Conservation (phyloP, 2,113 vertebrate genomes). For the Romanogobio albipinnatus region DNA sequence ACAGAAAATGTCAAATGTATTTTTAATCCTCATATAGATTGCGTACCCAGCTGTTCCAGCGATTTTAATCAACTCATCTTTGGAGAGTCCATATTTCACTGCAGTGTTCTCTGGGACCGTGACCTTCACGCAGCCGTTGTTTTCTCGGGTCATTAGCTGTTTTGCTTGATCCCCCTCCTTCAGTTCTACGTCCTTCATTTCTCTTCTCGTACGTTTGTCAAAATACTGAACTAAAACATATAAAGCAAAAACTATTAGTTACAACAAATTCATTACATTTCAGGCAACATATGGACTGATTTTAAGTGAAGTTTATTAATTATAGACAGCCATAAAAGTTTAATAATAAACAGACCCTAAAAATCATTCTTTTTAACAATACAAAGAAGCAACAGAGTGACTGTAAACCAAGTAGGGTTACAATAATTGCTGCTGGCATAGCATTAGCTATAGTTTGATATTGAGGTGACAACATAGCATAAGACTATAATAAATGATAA, state of each 20-base stretch:
- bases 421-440: background rate
- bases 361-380: background rate
- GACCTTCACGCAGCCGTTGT: conserved; percentile 84
- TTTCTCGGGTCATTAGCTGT: conserved; percentile 82
- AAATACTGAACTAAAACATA: background rate
- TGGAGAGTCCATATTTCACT: conserved; percentile 84
- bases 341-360: background rate
- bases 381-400: background rate
- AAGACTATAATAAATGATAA: background rate
- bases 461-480: background rate
- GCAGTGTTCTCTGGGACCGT: conserved; percentile 68
- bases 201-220: conserved; percentile 63
- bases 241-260: background rate
- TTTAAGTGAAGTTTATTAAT: background rate
- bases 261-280: background rate
- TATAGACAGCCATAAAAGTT: background rate
- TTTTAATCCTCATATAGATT: background rate
- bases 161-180: conserved; percentile 86
- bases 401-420: background rate
- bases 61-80: conserved; percentile 87
- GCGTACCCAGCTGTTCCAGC: conserved; percentile 81
- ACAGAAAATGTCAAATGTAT: background rate
- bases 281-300: background rate
- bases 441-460: background rate
- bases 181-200: conserved; percentile 89